These are phyloP conservation scores for Crossocerus cetratus DNA, from an alignment of 2,888 invertebrate species.

Conservation along the genomic window DNA sequence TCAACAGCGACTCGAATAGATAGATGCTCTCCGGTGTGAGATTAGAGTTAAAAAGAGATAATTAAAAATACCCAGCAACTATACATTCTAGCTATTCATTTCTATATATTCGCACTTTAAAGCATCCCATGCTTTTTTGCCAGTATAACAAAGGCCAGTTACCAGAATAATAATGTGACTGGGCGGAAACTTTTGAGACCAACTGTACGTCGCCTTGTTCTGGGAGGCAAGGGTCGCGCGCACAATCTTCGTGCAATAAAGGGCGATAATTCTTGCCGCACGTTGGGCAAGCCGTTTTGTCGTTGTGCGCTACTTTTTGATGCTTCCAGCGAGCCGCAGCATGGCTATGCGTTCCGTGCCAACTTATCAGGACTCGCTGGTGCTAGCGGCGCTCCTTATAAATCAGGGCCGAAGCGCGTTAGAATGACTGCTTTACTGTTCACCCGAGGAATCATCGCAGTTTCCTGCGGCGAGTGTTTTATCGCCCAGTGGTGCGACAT, in stretches of 20 bases:
- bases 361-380: background rate
- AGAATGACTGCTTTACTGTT: background rate
- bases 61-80: too few species aligned
- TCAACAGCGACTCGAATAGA: conserved; percentile 21
- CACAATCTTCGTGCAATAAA: background rate
- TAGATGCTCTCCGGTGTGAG: conserved; percentile 17
- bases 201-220: too few species aligned
- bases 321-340: background rate
- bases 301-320: background rate
- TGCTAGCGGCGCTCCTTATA: background rate
- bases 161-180: background rate
- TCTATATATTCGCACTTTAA: too few species aligned
- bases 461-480: too few species aligned
- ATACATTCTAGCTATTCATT: too few species aligned
- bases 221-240: too few species aligned
- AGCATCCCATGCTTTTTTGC: too few species aligned
- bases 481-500: too few species aligned
- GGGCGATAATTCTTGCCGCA: background rate
- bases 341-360: background rate
- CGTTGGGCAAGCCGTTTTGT: background rate
- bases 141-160: too few species aligned
- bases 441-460: background rate
- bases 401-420: background rate
- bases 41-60: conserved; percentile 14
- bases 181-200: too few species aligned